A percentile compares a stretch with the other conserved stretches of the same genome.
phyloP scores from a whole-genome alignment of 2,113 vertebrate species.

The Bungarus multicinctus region DNA sequence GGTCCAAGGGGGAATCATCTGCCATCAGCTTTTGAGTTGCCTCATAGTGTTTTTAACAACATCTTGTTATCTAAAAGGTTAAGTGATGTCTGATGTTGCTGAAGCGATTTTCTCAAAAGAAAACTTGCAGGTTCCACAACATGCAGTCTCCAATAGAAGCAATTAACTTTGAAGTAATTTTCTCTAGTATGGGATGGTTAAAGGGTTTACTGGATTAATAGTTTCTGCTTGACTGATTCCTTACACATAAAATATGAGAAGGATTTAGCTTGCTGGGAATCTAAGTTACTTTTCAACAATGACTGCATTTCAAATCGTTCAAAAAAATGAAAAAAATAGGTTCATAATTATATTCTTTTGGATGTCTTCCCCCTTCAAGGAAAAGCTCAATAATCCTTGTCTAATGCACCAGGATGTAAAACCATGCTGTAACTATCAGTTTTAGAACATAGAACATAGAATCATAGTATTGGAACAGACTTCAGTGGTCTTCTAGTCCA shows the following conservation, averaged over 20 bases:
- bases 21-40: not conserved
- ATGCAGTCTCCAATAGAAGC: not conserved
- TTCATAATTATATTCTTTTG: not conserved
- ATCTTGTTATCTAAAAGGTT: not conserved
- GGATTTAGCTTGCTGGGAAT: not conserved
- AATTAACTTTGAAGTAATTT: not conserved
- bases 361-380: conserved; percentile 29
- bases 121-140: not conserved
- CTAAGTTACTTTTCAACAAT: conserved; percentile 17
- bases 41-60: not conserved
- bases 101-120: not conserved
- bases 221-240: not conserved
- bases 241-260: not conserved
- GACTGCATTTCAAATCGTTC: not conserved
- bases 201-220: not conserved
- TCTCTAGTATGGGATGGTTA: not conserved
- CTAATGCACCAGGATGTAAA: conserved; percentile 6
- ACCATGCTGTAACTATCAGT: conserved; percentile 7
- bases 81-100: not conserved
- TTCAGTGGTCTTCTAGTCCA: not conserved
- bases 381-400: conserved; percentile 25
- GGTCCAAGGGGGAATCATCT: not conserved
- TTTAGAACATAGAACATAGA: not conserved
- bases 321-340: not conserved
- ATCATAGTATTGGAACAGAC: not conserved